Base-by-base conservation (phyloP, 2,113 vertebrate genomes). In the Hoplias malabaricus region DNA sequence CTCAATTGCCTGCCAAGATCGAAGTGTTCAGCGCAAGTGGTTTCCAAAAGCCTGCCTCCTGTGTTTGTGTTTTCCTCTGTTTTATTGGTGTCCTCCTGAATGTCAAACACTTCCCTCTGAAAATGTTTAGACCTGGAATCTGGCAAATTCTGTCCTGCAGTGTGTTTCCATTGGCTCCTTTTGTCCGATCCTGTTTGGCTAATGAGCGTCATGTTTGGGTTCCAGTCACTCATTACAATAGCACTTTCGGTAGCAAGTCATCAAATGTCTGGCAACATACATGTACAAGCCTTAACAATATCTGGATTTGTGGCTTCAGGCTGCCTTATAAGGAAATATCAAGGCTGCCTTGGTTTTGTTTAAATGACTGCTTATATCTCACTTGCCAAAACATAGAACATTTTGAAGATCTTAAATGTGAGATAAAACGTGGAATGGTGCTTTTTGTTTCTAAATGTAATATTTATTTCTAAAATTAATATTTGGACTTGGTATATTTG, bases 41-140 rank as follows among this genome's bases (percentile, higher is more conserved):
- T 73, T 21, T 71, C 75, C 50, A 68, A 53, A 59, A 38, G 54
- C 27, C 14, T 56, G 66, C 42, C 68, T 77, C 61, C 62, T 63
- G 34, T 66, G 67, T 79, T 80, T 80, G 40, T 70, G 61, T 62
- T 53, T 48, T 75, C 42, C 59, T 71, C 57, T 62, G 71, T 59
- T 78, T 77, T 77, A 78, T 80, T 77, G 75, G 50, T 34, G 46
- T 78, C 57, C 46, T 78, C 57, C 57, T 11, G 29, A 74, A 74
- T 70, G 82, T 83, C 78, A 83, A 80, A 78, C 82, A 83, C n/a
- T 59, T 69, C 31, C 23, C 57, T 61, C 31, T 43, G 36, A 72
- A 31, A 72, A 57, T 73, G 74, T 74, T 74, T 63, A 63, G 57
- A 73, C 21, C 54, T 31, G 56, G 57, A 63, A 31, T 73, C 46